A percentile compares a stretch with the other conserved stretches of the same genome.
These are phyloP conservation scores for Cardinalis cardinalis DNA, from an alignment of 2,113 vertebrate genomes.

Conservation along the genomic window DNA sequence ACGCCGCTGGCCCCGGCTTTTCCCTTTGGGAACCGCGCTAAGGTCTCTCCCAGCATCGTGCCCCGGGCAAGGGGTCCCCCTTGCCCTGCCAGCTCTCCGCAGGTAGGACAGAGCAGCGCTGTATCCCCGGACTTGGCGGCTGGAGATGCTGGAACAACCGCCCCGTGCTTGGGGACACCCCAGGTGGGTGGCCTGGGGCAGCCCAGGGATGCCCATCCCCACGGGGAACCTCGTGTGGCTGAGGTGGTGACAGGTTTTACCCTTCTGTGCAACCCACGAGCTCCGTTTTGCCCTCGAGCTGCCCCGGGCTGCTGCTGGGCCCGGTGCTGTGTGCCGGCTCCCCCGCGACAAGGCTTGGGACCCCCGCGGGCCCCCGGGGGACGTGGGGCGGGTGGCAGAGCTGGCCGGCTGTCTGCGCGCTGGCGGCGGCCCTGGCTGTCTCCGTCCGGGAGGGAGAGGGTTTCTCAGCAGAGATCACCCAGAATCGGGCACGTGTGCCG, in stretches of 20 bases:
- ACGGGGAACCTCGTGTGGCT: neutral
- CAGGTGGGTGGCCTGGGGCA: rapidly evolving
- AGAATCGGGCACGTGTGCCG: rapidly evolving
- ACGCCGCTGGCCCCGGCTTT: neutral
- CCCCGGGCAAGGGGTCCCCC: neutral
- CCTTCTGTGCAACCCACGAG: neutral
- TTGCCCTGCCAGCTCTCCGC: neutral
- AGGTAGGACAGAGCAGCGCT: neutral
- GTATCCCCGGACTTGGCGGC: rapidly evolving
- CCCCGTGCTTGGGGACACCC: neutral
- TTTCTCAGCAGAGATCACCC: neutral
- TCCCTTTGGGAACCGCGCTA: neutral
- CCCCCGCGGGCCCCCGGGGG: rapidly evolving
- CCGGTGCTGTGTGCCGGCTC: rapidly evolving
- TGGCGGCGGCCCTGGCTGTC: neutral
- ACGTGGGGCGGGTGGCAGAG: neutral
- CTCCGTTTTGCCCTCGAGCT: neutral
- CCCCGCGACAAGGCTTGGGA: rapidly evolving
- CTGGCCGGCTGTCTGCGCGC: neutral
- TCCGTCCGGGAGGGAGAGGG: neutral
- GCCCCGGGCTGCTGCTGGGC: neutral
- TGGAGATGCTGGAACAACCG: neutral
- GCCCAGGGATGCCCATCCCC: neutral
- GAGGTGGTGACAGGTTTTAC: neutral
- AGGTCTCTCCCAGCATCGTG: neutral